phyloP scores from a whole-genome alignment of 2,797 vertebrate species.

The Hemibagrus guttatus region DNA sequence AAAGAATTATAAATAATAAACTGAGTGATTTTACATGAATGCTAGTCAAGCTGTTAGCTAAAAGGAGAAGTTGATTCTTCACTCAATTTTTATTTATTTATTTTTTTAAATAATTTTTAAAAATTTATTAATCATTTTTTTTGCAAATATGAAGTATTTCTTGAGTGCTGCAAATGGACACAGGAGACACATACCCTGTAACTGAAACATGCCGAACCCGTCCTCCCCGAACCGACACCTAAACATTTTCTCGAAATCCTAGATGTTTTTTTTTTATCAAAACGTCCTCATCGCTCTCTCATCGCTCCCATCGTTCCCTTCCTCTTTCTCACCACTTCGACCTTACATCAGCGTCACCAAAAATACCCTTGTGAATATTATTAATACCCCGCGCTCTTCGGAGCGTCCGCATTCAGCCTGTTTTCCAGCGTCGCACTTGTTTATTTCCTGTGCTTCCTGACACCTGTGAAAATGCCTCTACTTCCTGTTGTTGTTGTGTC shows the following conservation, averaged over 20 bases:
- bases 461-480: slow-evolving; percentile 91
- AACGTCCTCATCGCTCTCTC: not conserved
- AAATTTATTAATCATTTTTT: too few species aligned
- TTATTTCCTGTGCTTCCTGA: slow-evolving; percentile 92
- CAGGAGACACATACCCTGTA: too few species aligned
- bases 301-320: not conserved
- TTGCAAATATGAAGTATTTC: too few species aligned
- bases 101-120: too few species aligned
- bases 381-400: slow-evolving; percentile 65
- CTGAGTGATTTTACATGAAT: not conserved
- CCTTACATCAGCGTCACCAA: slow-evolving; percentile 43
- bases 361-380: slow-evolving; percentile 61
- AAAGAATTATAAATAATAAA: not conserved
- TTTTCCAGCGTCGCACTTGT: slow-evolving; percentile 80
- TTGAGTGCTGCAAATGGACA: too few species aligned
- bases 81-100: too few species aligned
- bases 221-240: not conserved
- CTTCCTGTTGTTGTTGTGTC: slow-evolving; percentile 99
- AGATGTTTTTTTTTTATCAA: too few species aligned
- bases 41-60: not conserved
- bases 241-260: not conserved
- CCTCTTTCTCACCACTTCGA: slow-evolving; percentile 38
- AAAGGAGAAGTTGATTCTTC: not conserved
- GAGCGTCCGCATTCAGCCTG: slow-evolving; percentile 41
- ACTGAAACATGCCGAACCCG: too few species aligned